A percentile compares a stretch with the other conserved stretches of the same genome.
Conservation (phyloP, 2,888 invertebrate species). For the Phoronis australis region DNA sequence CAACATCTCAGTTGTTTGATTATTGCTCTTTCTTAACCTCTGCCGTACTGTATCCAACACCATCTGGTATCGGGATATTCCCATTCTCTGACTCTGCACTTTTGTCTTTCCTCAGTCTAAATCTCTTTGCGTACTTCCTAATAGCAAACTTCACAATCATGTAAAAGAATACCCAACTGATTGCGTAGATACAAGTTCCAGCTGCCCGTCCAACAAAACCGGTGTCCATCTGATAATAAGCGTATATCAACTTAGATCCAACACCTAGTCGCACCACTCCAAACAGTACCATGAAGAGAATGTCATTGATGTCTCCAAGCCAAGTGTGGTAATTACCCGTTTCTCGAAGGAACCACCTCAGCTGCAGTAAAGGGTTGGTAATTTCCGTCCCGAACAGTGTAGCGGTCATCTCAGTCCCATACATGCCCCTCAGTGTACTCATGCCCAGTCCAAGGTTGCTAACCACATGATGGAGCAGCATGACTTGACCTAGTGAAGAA, state of each 20-base stretch:
- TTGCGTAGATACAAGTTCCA: slow-evolving; percentile 36
- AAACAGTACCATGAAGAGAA: slow-evolving; percentile 42
- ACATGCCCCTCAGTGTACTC: slow-evolving; percentile 26
- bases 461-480: slow-evolving; percentile 47
- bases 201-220: slow-evolving; percentile 37
- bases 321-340: slow-evolving; percentile 25
- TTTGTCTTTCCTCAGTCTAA: slow-evolving; percentile 5
- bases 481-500: slow-evolving; percentile 45
- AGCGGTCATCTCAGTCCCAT: slow-evolving; percentile 48
- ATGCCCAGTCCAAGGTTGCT: slow-evolving; percentile 37
- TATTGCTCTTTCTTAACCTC: too few relatives aligned
- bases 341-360: slow-evolving; percentile 46
- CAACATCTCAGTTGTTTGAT: too few relatives aligned
- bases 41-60: too few relatives aligned
- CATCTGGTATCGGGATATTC: too few relatives aligned
- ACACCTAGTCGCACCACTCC: slow-evolving; percentile 37
- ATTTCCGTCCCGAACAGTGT: slow-evolving; percentile 46
- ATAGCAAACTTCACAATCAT: slow-evolving; percentile 39
- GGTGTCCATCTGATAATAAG: slow-evolving; percentile 30
- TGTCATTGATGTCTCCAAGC: slow-evolving; percentile 35
- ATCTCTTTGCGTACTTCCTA: slow-evolving; percentile 30
- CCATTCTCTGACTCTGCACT: too few relatives aligned
- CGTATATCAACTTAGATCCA: slow-evolving; percentile 33
- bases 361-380: slow-evolving; percentile 49
- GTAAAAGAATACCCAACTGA: slow-evolving; percentile 46